Evolutionary conservation across 2,888 invertebrate genomes (phyloP), one percentile per base, ranked within the genome.

Genomic region (Chrysotoxum bicinctum): DNA sequence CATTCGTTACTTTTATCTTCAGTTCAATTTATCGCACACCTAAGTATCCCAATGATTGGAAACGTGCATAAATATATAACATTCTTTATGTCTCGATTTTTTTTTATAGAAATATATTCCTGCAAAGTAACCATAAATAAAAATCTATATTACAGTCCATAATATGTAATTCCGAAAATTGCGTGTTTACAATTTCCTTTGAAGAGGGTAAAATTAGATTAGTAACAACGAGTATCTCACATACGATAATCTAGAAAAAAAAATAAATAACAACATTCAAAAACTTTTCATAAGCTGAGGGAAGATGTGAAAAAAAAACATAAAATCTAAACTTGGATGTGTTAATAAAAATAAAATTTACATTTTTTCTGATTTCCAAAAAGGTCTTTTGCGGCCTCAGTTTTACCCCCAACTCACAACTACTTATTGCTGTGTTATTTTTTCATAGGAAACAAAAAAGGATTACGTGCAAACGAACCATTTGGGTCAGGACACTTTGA

Each of bases 401-500:
- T 23, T 10, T 12, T 12, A 43, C 45, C 16, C 35, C 35, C 14
- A 35, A 21, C 37, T 1, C 21, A 35, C 3, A 19, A 14, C 64
- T 66, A 21, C 64, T 66, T 66, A 66, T 66, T 14, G 23, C n/a
- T 62, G 43, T 43, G 45, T 35, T 50, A 35, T 50, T 21, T 66
- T 66, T 50, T 19, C 3, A 35, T 1, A 37, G 30, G 19, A 0
- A 14, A 23, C n/a, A 62, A 81, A 66, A 82, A 78, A 78, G 78
- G 83, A 83, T 83, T 83, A 78, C 73, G 78, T 83, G 83, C 68
- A 62, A 78, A 72, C 77, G 62, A 83, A 48, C 68, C 68, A 78
- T 78, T 83, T 77, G 69, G 73, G 83, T 83, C 83, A 78, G 73
- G 72, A 73, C 62, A 74, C 56, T 64, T 66, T 66, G 48, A 81